phyloP scores from a whole-genome alignment of 2,797 vertebrate genomes.

The Meriones psammophilus region DNA sequence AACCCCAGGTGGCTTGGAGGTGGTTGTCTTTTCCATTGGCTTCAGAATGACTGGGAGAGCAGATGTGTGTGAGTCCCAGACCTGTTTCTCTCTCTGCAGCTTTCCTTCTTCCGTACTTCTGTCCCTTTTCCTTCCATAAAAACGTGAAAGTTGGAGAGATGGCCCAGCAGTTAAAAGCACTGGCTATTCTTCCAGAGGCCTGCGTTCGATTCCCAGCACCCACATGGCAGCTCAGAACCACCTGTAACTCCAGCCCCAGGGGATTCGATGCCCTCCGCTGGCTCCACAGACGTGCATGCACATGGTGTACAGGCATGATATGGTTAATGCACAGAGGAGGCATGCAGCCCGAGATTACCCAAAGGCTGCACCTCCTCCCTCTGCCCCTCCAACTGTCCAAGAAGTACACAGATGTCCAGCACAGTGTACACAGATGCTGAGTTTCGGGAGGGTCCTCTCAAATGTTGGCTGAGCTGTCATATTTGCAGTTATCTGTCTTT shows the following conservation, averaged over 20 bases:
- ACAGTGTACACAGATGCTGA: not conserved
- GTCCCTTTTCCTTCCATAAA: not conserved
- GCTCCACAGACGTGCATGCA: not conserved
- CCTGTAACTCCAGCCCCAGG: not conserved
- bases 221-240: not conserved
- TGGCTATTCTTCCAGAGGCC: not conserved
- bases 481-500: not conserved
- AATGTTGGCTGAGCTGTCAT: not conserved
- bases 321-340: not conserved
- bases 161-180: too few relatives aligned
- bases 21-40: not conserved
- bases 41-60: slow-evolving; percentile 5
- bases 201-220: not conserved
- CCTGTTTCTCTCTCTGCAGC: not conserved
- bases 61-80: not conserved
- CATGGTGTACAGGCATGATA: not conserved
- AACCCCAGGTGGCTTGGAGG: not conserved
- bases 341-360: not conserved
- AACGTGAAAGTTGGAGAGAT: not conserved
- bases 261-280: not conserved
- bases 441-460: not conserved
- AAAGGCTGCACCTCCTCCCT: not conserved
- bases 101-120: not conserved
- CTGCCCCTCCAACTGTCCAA: not conserved
- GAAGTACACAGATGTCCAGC: not conserved